Evolutionary conservation across 2,888 invertebrate genomes (phyloP), one percentile per base, ranked within the genome.

Genomic region (Acanthosepion esculentum): DNA sequence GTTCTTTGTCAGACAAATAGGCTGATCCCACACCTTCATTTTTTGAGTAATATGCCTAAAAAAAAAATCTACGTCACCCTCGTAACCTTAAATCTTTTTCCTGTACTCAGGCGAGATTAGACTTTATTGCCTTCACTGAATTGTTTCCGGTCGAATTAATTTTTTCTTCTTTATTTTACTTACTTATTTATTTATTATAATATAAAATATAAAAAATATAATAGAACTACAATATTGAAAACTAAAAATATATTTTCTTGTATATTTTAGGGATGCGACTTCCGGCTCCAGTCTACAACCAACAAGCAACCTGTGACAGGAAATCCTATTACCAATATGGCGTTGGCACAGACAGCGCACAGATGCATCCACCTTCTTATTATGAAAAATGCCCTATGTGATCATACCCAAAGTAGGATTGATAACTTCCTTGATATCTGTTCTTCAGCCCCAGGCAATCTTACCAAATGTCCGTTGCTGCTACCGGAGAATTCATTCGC

Each of bases 241-340:
- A 78, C n/a, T 78, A 78, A 6, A 2, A 78, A 78, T n/a, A 10
- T n/a, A 33, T 78, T 78, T 78, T 78, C 8, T 3, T 78, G 78
- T 78, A 10, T 78, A 5, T 96, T 96, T 94, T 95, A 96, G 96
- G 96, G 26, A 96, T 96, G 96, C 95, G 96, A 92, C 95, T 96
- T 48, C 96, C 96, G 94, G 94, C 96, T 48, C 96, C 95, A 91
- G 95, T 95, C 41, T 96, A 95, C 94, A 95, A 95, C 33, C 96
- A 96, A 91, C 95, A 95, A 59, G 95, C 95, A n/a, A 94, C 96
- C 93, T 96, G 96, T 95, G 96, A 96, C 96, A 92, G 96, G 95
- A 96, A 96, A 94, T 95, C 96, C 8, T 96, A 96, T 95, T 96
- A 96, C 94, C 95, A 95, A 53, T 96, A 96, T 94, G 95, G 96